Evolutionary conservation across 2,888 invertebrate genomes (phyloP), one percentile per base, ranked within the genome.

Genomic region (Marasmarcha lunaedactyla): DNA sequence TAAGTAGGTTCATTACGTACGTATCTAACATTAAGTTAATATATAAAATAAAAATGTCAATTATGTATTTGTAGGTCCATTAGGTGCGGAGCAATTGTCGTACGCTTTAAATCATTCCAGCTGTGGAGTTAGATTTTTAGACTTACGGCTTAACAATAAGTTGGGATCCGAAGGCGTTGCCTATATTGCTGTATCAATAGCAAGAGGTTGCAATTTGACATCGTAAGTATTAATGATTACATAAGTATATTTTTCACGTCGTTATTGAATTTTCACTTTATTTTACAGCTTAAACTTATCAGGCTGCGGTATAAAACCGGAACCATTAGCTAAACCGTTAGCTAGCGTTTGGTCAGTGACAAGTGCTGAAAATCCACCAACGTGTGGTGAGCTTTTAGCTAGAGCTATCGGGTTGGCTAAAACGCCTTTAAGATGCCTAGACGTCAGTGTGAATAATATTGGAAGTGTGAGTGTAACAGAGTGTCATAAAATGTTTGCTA

Each of bases 271-370:
- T n/a, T n/a, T n/a, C n/a, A 20, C 7, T 20, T 43, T 35, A 40
- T 11, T 13, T 62, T 62, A n/a, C 44, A 84, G 84, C 15, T 54
- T 84, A 40, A 84, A 83, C 46, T 68, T 84, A 48, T 84, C 84
- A 10, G 81, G 79, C 2, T 84, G 84, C 56, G 81, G 84, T 12
- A 83, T 84, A 39, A 72, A 60, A 38, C 62, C 78, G 13, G 67
- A 63, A 13, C 71, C 74, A 4, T 53, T 84, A 42, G 41, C 55
- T 20, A 79, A 71, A 44, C 62, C 81, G 36, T 81, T 78, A 26
- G 60, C 72, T 42, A 81, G 78, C n/a, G 79, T 83, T n/a, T 84
- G 83, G 83, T 79, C 81, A 4, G 60, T 72, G 9, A 77, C 71
- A 3, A 78, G 65, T 56, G 77, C 76, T 43, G 78, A 76, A 54